Evolutionary conservation across 2,797 vertebrate genomes (phyloP), one percentile per base, ranked within the genome.

Genomic region (Acanthopagrus latus): DNA sequence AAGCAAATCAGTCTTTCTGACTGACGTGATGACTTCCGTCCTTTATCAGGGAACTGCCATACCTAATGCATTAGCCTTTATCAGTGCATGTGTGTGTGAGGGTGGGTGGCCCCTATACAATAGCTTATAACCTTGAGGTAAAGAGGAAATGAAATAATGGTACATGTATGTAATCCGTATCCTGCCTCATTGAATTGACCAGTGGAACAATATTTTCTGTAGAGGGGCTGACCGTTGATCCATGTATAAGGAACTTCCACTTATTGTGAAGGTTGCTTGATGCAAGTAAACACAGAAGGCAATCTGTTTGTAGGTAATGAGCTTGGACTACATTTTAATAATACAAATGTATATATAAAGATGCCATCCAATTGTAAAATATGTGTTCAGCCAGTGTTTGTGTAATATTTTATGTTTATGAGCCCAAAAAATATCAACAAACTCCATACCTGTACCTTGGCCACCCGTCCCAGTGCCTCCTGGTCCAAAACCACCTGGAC

Each of bases 121-220:
- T 80, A 63, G 64, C 47, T 46, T 80, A 76, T 72, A 71, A 77
- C 57, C 56, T 71, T 80, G 77, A 82, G 56, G 72, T 69, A 84
- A 83, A 82, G 64, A 87, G 85, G 87, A 92, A 91, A 91, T 89
- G 47, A 90, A 91, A 88, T 89, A 89, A 91, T 64, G 81, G 74
- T 80, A 63, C 63, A 88, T 83, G 33, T 38, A 81, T 87, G 81
- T 52, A 70, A 11, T 63, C 52, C 27, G 81, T 79, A 86, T 87
- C 80, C 55, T 78, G 73, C 64, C 69, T 62, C 65, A 58, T 27
- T 73, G 70, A 86, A 67, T 50, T 64, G 54, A 69, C 51, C 50
- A 58, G 18, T 73, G 65, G 66, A 91, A 91, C 64, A 91, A 89
- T 88, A 86, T 88, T 83, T 86, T 80, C 62, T 83, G 79, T 83